phyloP scores from a whole-genome alignment of 2,113 vertebrate genomes.

The Recurvirostra avosetta region DNA sequence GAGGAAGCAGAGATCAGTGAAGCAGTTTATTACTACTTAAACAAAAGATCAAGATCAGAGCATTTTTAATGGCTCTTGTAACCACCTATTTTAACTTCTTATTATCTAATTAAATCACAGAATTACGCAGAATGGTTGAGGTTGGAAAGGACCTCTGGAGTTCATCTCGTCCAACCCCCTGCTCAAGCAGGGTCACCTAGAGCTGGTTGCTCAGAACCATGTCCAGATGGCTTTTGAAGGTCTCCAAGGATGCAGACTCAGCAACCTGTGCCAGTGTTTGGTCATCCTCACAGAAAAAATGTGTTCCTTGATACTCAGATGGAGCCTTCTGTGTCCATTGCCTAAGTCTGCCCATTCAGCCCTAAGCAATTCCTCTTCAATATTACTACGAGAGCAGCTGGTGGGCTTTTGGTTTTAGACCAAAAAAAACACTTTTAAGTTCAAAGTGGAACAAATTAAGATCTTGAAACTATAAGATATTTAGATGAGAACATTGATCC shows the following conservation, averaged over 20 bases:
- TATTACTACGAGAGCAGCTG: background rate
- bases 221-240: background rate
- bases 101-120: background rate
- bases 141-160: background rate
- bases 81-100: background rate
- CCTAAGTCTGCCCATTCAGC: background rate
- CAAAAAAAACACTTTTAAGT: background rate
- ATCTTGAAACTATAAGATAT: background rate
- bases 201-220: background rate
- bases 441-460: background rate
- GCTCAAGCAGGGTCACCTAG: background rate
- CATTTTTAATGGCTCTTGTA: background rate
- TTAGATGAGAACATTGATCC: background rate
- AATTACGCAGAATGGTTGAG: background rate
- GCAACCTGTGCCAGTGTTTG: too few relatives aligned
- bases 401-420: background rate
- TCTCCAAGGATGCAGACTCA: background rate
- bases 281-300: background rate
- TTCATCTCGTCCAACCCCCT: background rate
- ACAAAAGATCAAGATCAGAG: background rate
- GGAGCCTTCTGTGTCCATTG: background rate
- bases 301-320: background rate
- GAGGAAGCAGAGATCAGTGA: background rate
- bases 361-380: background rate
- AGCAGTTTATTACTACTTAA: background rate